Base-by-base conservation (phyloP, 30 jellyfish, hydroid and myxozoan genomes). In the Phacellophora camtschatica region DNA sequence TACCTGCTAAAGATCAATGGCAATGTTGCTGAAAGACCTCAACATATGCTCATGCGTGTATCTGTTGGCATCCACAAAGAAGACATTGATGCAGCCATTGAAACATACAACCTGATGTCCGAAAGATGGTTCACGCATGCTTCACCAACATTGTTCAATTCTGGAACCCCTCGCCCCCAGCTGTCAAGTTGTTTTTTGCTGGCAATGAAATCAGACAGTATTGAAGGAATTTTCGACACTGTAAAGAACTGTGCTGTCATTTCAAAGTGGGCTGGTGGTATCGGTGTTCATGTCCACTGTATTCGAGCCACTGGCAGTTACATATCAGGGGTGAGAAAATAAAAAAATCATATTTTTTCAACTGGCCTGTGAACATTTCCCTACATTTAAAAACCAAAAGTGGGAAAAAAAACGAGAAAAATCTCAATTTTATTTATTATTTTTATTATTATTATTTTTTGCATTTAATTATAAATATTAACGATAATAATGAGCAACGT, bases 221-320 rank as follows among this genome's bases (percentile, higher is more conserved):
- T 95, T 54, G 97, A 95, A 61, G 99, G 99, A 5, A 95, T 95
- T 27, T 95, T 95, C 66, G 99, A 95, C 73, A 95, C 99, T 2
- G 86, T 95, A 11, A 95, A 89, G 89, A 90, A 95, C 75, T 95
- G 99, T 85, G 98, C 99, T 46, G 90, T 78, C 16, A 95, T 95
- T 41, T 95, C 99, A 13, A 95, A 95, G 41, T 88, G 96, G 95
- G 99, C 99, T 39, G 99, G 99, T 95, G 99, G 99, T 12, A 88
- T 95, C 74, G 99, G 99, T 22, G 63, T 95, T 11, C 99, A 95
- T 85, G 86, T 89, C 16, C 99, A 95, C 56, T 82, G 96, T 64
- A 95, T 95, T 29, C 50, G 99, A 73, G 96, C 98, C 6, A 57
- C 96, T 77, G 99, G 99, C 2, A 88, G 96, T 39, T 95, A 83